Base-by-base conservation (phyloP, 2,113 vertebrate genomes). In the Thamnaconus septentrionalis region DNA sequence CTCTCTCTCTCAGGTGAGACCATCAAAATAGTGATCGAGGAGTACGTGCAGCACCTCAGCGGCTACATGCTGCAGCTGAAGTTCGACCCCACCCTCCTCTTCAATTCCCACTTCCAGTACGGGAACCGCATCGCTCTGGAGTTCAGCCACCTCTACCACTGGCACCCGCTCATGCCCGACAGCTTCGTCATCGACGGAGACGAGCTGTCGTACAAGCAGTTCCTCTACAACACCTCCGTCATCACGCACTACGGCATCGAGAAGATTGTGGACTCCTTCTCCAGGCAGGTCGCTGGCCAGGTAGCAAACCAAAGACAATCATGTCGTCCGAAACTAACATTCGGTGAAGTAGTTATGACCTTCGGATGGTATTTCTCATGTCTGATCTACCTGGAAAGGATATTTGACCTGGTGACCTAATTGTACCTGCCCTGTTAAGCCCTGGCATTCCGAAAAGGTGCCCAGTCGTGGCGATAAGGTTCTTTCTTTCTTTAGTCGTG, bases 91-190 rank as follows among this genome's bases (percentile, higher is more conserved):
- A 88, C 94, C 40, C 81, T 99, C 73, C 88, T 99, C 5, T 98
- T 96, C 2, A 82, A 88, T 3, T 69, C 79, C 0, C 88, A 89
- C 51, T 99, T 99, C 85, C 97, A 99, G 88, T 99, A 98, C 41
- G 77, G 90, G 3, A 99, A 99, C 55, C 96, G 96, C 51, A 98
- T 99, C 0, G 83, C 97, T 0, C 72, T 97, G 79, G 97, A 99
- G 81, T 99, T 99, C 84, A 95, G 94, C 89, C 95, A 97, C n/a
- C 93, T 99, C 4, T 99, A 99, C 68, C 97, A 97, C 89, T 99
- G 97, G 97, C 97, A 99, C 4, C 93, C 95, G 0, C 84, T 99
- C 61, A 99, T 98, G 96, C 97, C 97, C 0, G 92, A 98, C 87
- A 90, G 83, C 78, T 98, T 99, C 86, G 0, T 68, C 8, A 92